Evolutionary conservation across 2,797 vertebrate genomes (phyloP).

Genomic region (Etheostoma perlongum): DNA sequence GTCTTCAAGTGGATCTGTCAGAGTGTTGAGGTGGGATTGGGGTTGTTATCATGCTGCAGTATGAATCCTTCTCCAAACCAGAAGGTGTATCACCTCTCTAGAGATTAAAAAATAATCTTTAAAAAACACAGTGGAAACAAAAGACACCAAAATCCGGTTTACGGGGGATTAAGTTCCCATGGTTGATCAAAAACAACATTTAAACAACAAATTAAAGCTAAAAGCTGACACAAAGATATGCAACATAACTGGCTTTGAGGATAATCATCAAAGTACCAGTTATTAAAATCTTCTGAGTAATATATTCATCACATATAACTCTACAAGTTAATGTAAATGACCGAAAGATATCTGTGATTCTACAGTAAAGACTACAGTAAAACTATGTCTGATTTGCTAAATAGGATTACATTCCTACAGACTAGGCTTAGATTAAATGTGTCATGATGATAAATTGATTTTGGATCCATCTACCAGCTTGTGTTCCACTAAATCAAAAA

Average conservation of each 20-base stretch:
- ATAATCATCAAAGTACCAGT: too few relatives aligned
- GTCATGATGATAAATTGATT: conserved; percentile 27
- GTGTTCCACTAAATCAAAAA: conserved; percentile 12
- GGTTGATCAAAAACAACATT: too few relatives aligned
- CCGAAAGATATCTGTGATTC: conserved; percentile 18
- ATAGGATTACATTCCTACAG: conserved; percentile 27
- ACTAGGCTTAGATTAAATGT: conserved; percentile 29
- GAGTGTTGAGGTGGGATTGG: too few relatives aligned
- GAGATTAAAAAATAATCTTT: too few relatives aligned
- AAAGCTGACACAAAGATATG: too few relatives aligned
- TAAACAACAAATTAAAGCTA: too few relatives aligned
- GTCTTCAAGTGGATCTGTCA: too few relatives aligned
- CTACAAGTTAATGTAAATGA: conserved; percentile 2
- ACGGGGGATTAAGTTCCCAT: neutral
- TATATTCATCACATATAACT: conserved; percentile 26
- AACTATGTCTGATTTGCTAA: conserved; percentile 12
- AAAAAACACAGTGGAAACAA: neutral
- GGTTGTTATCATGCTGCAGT: too few relatives aligned
- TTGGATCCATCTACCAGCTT: conserved; percentile 2
- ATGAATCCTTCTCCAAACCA: too few relatives aligned
- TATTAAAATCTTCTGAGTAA: conserved; percentile 23
- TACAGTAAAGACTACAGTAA: conserved; percentile 39
- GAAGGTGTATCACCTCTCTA: too few relatives aligned
- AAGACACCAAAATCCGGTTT: neutral
- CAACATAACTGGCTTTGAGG: too few relatives aligned